Conservation (phyloP, 2,113 vertebrate genomes). For the Okapia johnstoni region DNA sequence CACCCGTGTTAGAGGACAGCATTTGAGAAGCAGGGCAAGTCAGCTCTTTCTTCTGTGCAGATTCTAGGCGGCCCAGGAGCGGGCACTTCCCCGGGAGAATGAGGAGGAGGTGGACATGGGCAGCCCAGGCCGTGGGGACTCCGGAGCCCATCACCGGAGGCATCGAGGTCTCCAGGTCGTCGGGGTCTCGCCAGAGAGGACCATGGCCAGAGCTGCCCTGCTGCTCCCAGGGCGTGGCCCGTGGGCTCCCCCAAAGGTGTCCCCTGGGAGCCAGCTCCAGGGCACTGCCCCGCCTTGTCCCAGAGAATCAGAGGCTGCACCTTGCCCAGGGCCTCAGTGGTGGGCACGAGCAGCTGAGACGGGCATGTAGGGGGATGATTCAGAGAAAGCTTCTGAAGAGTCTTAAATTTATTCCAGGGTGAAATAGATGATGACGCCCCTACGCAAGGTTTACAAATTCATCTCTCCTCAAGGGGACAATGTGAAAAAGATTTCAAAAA, state of each 20-base stretch:
- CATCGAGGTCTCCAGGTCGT: neutral
- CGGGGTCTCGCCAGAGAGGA: neutral
- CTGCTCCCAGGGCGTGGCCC: neutral
- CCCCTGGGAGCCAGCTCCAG: neutral
- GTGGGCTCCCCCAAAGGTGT: neutral
- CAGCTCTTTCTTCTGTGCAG: rapidly evolving
- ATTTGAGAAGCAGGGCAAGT: rapidly evolving
- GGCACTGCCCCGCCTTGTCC: rapidly evolving
- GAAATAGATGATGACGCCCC: rapidly evolving
- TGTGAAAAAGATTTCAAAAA: neutral
- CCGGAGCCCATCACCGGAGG: rapidly evolving
- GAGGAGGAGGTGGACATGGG: neutral
- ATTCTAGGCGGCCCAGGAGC: neutral
- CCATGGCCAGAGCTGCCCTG: neutral
- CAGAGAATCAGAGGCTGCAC: neutral
- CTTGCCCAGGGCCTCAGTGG: neutral
- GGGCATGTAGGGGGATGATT: neutral
- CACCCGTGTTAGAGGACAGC: rapidly evolving
- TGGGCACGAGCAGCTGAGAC: neutral
- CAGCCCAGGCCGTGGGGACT: rapidly evolving
- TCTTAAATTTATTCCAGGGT: neutral
- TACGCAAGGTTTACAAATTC: rapidly evolving
- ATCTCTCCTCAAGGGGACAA: neutral
- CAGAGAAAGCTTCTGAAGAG: neutral
- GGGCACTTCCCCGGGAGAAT: rapidly evolving